A percentile compares a stretch with the other conserved stretches of the same genome.
Conservation (phyloP, 1,140 invertebrate genomes). For the Platyscapa corneri region DNA sequence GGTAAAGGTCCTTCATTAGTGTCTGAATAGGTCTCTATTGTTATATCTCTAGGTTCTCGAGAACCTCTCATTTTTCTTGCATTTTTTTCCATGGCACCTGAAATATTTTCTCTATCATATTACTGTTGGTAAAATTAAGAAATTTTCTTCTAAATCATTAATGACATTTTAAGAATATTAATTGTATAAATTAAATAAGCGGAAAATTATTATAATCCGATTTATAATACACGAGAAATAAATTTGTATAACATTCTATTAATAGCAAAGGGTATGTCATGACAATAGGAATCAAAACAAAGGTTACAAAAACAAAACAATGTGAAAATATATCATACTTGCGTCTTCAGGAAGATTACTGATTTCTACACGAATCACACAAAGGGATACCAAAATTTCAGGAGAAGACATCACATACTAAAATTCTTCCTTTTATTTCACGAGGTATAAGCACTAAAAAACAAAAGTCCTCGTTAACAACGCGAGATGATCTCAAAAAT, state of each 20-base stretch:
- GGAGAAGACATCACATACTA: conserved; percentile 70
- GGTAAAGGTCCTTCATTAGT: conserved; percentile 69
- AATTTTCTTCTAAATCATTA: background rate
- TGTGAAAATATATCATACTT: conserved; percentile 55
- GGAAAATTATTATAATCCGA: background rate
- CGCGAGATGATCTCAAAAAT: conserved; percentile 29
- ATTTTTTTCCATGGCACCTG: conserved; percentile 62
- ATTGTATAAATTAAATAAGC: background rate
- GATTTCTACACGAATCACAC: conserved; percentile 77
- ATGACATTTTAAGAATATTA: background rate
- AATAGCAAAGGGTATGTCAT: conserved; percentile 29
- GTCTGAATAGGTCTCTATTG: conserved; percentile 80
- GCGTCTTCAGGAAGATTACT: conserved; percentile 65
- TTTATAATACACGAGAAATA: background rate
- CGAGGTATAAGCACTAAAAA: background rate
- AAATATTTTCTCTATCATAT: conserved; percentile 1
- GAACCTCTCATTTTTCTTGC: conserved; percentile 75
- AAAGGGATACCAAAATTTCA: conserved; percentile 75
- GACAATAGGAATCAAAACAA: conserved; percentile 18
- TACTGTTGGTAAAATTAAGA: background rate
- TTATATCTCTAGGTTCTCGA: conserved; percentile 78
- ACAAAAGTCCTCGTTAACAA: background rate
- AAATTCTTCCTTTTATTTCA: conserved; percentile 44
- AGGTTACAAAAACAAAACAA: conserved; percentile 41
- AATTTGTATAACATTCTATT: background rate